Base-by-base conservation (phyloP, 2,888 invertebrate species). In the Lithophane leautieri region DNA sequence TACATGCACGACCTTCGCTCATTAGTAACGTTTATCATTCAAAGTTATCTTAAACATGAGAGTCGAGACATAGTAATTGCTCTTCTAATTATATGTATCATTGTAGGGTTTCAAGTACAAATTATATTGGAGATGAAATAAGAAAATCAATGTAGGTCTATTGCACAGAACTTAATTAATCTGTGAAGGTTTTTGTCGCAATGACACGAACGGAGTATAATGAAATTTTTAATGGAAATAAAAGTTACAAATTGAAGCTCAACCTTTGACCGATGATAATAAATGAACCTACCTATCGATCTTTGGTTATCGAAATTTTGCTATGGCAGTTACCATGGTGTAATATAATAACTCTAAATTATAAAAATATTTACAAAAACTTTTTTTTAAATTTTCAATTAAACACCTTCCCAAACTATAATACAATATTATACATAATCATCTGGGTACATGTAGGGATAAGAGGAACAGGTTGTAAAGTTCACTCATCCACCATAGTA, bases 41-140 rank as follows among this genome's bases (percentile, higher is more conserved):
- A 70, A 82, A 84, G 82, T 88, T 86, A 86, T 86, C 86, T 72
- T 79, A 72, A 34, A 76, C 70, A 76, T 70, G 76, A 84, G 83
- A 85, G 70, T 66, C 66, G 86, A 75, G 75, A 76, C 76, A 69
- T 87, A 88, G 73, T 88, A 86, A 86, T 88, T 88, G 63, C 73
- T 86, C 66, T 70, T 74, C 86, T 84, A 86, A 84, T 82, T 77
- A 78, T 73, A 54, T 69, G 50, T 68, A 76, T 70, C 62, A 71
- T 68, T 77, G 67, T 76, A 62, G 9, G 16, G 50, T 65, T 79
- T 67, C 73, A 77, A 88, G 76, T 67, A 62, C 61, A 70, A 74
- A 63, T 60, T 56, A 44, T 65, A 61, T 28, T 72, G 2, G 6
- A 78, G 9, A 74, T 68, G 11, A 52, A 85, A 54, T 76, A n/a